phyloP scores from a whole-genome alignment of 2,113 vertebrate species.

The Amia ocellicauda region DNA sequence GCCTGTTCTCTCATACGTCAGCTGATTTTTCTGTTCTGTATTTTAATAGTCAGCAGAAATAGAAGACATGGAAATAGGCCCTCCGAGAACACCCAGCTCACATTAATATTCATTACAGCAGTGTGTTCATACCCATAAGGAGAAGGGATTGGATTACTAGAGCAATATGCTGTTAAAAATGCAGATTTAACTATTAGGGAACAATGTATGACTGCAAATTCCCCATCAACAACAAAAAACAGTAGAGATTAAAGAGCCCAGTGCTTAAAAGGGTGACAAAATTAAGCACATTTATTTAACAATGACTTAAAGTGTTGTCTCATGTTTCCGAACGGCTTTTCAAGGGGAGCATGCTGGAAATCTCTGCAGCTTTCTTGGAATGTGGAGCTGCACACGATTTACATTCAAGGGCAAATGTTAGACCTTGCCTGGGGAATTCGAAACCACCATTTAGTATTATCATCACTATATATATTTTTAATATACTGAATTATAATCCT shows the following conservation, averaged over 20 bases:
- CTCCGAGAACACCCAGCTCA: slow-evolving; percentile 35
- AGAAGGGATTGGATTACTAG: slow-evolving; percentile 38
- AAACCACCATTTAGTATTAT: background rate
- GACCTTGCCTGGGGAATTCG: background rate
- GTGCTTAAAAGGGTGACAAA: too few relatives aligned
- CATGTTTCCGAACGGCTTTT: background rate
- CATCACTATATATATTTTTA: background rate
- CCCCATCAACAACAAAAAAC: too few relatives aligned
- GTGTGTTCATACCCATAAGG: slow-evolving; percentile 35
- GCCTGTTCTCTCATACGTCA: slow-evolving; percentile 41
- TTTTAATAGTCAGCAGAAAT: slow-evolving; percentile 65
- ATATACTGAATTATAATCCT: background rate
- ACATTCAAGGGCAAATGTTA: background rate
- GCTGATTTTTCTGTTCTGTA: slow-evolving; percentile 44
- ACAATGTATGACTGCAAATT: slow-evolving; percentile 13
- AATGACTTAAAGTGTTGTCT: too few relatives aligned
- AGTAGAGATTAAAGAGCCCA: too few relatives aligned
- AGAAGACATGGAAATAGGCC: slow-evolving; percentile 44
- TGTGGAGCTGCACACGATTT: background rate
- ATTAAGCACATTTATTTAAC: too few relatives aligned
- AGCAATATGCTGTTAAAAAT: slow-evolving; percentile 50
- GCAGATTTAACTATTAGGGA: slow-evolving; percentile 37
- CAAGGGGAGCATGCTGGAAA: too few relatives aligned
- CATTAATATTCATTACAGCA: slow-evolving; percentile 60
- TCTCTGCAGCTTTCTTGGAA: background rate